phyloP scores from a whole-genome alignment of 2,888 invertebrate genomes.

The Alloscopus bannaensis region DNA sequence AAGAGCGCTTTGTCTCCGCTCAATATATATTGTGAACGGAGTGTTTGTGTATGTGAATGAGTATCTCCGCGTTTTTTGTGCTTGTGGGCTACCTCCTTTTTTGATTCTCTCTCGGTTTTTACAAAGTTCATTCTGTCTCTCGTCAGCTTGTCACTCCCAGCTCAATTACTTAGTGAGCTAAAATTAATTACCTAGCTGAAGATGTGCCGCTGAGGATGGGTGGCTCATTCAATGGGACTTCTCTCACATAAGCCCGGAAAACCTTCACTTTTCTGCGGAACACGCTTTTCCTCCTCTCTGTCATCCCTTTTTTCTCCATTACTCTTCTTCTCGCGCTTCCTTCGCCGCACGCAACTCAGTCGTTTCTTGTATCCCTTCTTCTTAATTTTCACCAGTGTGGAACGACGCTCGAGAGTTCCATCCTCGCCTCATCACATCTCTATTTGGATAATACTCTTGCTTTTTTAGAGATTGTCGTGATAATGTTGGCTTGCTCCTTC shows the following conservation, averaged over 20 bases:
- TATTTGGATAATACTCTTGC: background rate
- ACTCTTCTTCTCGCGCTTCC: conserved; percentile 27
- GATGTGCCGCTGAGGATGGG: conserved; percentile 56
- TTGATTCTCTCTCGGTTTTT: conserved; percentile 32
- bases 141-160: conserved; percentile 73
- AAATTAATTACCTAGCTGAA: conserved; percentile 73
- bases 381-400: background rate
- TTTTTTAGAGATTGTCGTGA: background rate
- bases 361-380: background rate
- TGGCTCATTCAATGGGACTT: conserved; percentile 34
- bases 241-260: background rate
- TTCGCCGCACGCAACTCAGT: background rate
- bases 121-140: conserved; percentile 72
- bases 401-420: no score
- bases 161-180: conserved; percentile 73
- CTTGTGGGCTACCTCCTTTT: conserved; percentile 34
- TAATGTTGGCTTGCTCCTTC: no score
- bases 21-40: no score
- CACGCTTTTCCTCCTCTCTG: background rate
- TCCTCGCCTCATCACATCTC: conserved; percentile 12
- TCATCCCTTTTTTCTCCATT: conserved; percentile 12
- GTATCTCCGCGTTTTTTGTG: conserved; percentile 11
- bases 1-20: no score
- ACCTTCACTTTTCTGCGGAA: background rate
- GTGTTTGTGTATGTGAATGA: no score